phyloP scores from a whole-genome alignment of 2,888 invertebrate species.

The Aphidius colemani region DNA sequence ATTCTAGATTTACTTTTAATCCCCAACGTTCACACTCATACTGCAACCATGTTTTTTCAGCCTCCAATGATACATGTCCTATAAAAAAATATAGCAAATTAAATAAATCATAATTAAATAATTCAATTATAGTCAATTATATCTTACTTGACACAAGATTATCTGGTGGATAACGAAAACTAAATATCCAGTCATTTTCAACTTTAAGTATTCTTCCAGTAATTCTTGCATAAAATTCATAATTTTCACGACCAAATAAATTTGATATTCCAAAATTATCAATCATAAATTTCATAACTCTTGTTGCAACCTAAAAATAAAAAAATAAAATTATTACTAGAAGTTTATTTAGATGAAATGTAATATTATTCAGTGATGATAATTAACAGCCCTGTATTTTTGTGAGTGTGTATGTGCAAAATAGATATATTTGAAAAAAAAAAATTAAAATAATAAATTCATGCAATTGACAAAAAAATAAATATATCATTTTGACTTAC shows the following conservation, averaged over 20 bases:
- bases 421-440: neutral
- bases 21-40: conserved; percentile 90
- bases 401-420: neutral
- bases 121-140: neutral
- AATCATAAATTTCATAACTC: conserved; percentile 95
- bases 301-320: conserved; percentile 79
- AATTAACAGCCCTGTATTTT: too few relatives aligned
- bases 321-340: neutral
- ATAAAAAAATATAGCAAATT: conserved; percentile 40
- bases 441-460: neutral
- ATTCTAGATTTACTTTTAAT: conserved; percentile 79
- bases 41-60: conserved; percentile 88
- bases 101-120: conserved; percentile 11
- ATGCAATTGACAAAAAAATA: neutral
- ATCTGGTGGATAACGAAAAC: conserved; percentile 86
- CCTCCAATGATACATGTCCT: conserved; percentile 86
- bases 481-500: conserved; percentile 43
- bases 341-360: too few relatives aligned
- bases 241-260: conserved; percentile 91
- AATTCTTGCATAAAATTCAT: conserved; percentile 93
- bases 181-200: conserved; percentile 95
- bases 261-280: conserved; percentile 96
- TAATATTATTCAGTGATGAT: too few relatives aligned
- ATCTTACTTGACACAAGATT: conserved; percentile 62
- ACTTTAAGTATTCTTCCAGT: conserved; percentile 91